Evolutionary conservation across 2,888 invertebrate genomes (phyloP).

Genomic region (Drosophila mimetica): DNA sequence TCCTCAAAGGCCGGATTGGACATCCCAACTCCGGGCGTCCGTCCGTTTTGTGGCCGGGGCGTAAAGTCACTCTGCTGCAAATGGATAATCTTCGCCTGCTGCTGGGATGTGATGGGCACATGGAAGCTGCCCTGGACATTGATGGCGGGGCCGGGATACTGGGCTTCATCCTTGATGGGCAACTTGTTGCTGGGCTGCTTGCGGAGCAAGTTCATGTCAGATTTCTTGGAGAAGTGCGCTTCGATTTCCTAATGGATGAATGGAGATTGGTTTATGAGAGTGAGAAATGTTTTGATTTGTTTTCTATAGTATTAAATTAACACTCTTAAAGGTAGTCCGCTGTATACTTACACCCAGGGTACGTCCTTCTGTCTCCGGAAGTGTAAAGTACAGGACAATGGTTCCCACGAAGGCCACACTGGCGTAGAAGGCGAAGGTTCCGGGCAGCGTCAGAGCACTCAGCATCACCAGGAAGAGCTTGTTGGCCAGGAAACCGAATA

Average conservation of each 20-base stretch:
- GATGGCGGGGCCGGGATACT: slow-evolving; percentile 41
- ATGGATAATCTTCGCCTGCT: slow-evolving; percentile 78
- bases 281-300: no score
- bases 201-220: slow-evolving; percentile 71
- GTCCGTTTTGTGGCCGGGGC: slow-evolving; percentile 24
- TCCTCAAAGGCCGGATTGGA: slow-evolving; percentile 79
- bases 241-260: slow-evolving; percentile 81
- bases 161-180: slow-evolving; percentile 44
- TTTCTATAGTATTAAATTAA: no score
- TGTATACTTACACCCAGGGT: slow-evolving; percentile 85
- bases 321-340: no score
- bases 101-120: slow-evolving; percentile 69
- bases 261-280: no score
- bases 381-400: slow-evolving; percentile 87
- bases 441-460: slow-evolving; percentile 87
- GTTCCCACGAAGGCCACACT: slow-evolving; percentile 87
- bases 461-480: slow-evolving; percentile 90
- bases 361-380: slow-evolving; percentile 94
- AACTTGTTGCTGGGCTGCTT: slow-evolving; percentile 50
- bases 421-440: slow-evolving; percentile 90
- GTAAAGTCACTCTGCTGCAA: slow-evolving; percentile 81
- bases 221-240: slow-evolving; percentile 82
- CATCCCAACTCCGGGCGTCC: slow-evolving; percentile 50
- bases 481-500: slow-evolving; percentile 90
- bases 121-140: slow-evolving; percentile 74